Conservation (phyloP, 2,888 invertebrate genomes). For the Cephus runcator region DNA sequence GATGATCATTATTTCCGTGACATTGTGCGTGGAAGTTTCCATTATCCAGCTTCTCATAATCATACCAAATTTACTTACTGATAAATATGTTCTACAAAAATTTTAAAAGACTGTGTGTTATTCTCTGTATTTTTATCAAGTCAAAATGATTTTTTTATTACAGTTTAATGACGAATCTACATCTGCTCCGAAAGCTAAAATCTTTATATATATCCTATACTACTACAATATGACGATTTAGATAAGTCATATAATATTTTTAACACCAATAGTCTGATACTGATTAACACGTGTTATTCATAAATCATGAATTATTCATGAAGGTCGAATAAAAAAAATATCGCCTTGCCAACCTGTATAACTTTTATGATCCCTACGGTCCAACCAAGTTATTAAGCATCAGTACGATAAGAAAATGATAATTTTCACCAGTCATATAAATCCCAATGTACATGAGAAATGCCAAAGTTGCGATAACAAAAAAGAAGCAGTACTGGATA, state of each 20-base stretch:
- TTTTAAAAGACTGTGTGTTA: neutral
- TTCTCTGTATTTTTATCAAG: neutral
- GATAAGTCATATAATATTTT: neutral
- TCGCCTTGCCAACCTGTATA: neutral
- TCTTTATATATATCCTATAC: neutral
- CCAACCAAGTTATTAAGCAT: neutral
- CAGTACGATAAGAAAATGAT: neutral
- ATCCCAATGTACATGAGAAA: neutral
- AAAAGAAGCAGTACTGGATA: neutral
- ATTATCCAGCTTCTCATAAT: neutral
- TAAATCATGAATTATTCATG: neutral
- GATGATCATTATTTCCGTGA: neutral
- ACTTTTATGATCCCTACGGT: neutral
- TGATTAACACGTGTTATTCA: neutral
- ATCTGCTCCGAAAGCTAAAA: neutral
- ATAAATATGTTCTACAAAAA: neutral
- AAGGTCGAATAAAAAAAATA: neutral
- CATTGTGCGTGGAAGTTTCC: neutral
- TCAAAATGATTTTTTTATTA: neutral
- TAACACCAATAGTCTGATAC: neutral
- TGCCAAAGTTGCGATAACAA: neutral
- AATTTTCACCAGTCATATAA: neutral
- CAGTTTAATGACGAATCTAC: neutral
- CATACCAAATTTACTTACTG: neutral
- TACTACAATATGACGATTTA: neutral